Conservation (phyloP, 2,797 vertebrate species). For the Melanotaenia maccullochi region DNA sequence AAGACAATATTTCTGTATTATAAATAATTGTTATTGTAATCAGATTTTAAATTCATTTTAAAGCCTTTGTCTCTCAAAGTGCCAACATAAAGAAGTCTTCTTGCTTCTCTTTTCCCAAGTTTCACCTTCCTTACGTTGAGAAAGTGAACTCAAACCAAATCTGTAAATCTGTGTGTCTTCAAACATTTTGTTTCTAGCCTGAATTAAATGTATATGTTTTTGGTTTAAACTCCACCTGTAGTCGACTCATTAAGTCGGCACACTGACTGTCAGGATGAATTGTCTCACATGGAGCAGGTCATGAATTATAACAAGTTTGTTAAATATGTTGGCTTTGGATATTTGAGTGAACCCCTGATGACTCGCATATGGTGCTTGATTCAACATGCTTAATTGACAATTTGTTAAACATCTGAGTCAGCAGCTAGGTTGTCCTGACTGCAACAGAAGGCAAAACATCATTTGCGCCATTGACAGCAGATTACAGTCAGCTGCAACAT, state of each 20-base stretch:
- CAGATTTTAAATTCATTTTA: not conserved
- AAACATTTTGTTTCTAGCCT: not conserved
- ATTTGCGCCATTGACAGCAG: slow-evolving; percentile 3
- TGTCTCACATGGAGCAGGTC: slow-evolving; percentile 28
- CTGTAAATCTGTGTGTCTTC: not conserved
- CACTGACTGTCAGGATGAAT: slow-evolving; percentile 15
- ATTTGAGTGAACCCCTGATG: slow-evolving; percentile 48
- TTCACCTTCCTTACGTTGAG: slow-evolving; percentile 1
- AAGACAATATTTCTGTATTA: not conserved
- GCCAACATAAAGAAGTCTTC: not conserved
- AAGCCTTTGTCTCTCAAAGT: not conserved
- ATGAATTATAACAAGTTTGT: slow-evolving; percentile 34
- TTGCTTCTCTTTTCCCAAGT: not conserved
- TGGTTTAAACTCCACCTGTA: slow-evolving; percentile 1
- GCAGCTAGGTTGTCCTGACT: slow-evolving; percentile 30
- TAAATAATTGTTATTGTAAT: not conserved
- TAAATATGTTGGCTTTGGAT: slow-evolving; percentile 48
- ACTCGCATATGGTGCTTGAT: slow-evolving; percentile 46
- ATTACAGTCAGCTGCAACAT: slow-evolving; percentile 9
- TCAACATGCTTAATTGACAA: slow-evolving; percentile 44
- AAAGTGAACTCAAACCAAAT: slow-evolving; percentile 12
- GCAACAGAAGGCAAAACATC: slow-evolving; percentile 17
- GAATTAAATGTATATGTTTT: not conserved
- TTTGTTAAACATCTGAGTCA: slow-evolving; percentile 56
- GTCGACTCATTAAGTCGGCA: slow-evolving; percentile 1